Evolutionary conservation across 1,140 invertebrate genomes (phyloP), one percentile per base, ranked within the genome.

Genomic region (Heliconius hermathena): DNA sequence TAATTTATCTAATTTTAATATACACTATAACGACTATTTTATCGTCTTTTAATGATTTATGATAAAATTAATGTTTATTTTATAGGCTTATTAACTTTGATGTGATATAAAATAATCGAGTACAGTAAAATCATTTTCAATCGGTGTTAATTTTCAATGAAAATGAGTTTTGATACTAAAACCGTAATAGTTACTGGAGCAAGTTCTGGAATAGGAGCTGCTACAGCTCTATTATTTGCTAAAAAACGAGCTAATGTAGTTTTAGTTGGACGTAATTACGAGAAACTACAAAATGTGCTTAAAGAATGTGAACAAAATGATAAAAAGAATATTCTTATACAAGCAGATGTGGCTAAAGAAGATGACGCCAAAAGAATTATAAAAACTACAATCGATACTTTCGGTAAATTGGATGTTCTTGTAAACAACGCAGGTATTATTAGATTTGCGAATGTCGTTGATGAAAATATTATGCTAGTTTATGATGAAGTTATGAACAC

Each of bases 201-300:
- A 1, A 98, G 97, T 89, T 97, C 97, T 26, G 98, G 98, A 8
- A 98, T 98, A 82, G 98, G 98, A 71, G 96, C 96, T 36, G 96
- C 96, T 3, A 97, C 97, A n/a, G 97, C 97, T 1, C 84, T 97
- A 70, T 94, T 96, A 71, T 96, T 99, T 83, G 96, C 97, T 5
- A 95, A 96, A 73, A 92, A 97, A 41, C 97, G 97, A 3, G 97
- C 97, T 1, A 94, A 84, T 0, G 88, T 98, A 2, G 95, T 95
- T 1, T 82, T 99, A 16, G 96, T 96, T 29, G 98, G 97, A 41
- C 95, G 98, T 73, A 98, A 98, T 92, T 87, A 95, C 72, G 94
- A 83, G 0, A 95, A 93, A 71, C 78, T 95, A 0, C 83, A 90
- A 49, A 95, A 95, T 82, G 92, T 96, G n/a, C 95, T 95, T 1